phyloP scores from a whole-genome alignment of 2,113 vertebrate genomes.

The Halichoerus grypus region DNA sequence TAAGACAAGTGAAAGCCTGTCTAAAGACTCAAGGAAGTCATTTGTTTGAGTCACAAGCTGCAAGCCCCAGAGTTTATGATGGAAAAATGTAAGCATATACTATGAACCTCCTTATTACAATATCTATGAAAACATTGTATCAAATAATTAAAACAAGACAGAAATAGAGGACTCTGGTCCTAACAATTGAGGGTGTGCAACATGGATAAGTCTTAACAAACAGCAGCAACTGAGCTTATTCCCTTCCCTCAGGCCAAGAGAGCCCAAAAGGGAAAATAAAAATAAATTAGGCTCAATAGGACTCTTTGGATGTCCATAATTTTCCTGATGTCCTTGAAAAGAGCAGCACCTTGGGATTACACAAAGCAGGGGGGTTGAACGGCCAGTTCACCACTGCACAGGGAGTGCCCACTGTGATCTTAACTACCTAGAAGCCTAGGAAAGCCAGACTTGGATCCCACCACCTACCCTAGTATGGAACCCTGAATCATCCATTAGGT shows the following conservation, averaged over 20 bases:
- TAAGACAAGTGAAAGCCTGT: constrained; percentile 66
- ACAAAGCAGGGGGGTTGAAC: neutral
- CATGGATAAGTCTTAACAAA: neutral
- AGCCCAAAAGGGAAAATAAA: neutral
- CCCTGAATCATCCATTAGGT: neutral
- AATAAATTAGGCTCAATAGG: constrained; percentile 16
- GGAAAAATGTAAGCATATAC: constrained; percentile 37
- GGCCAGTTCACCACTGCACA: neutral
- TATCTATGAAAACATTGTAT: constrained; percentile 58
- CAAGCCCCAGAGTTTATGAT: constrained; percentile 4
- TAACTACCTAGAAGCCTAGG: neutral
- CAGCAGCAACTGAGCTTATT: neutral
- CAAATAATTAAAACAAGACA: constrained; percentile 70
- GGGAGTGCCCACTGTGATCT: neutral
- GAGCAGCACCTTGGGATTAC: neutral
- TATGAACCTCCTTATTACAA: constrained; percentile 33
- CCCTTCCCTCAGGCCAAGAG: constrained; percentile 8
- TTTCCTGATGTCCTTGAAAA: neutral
- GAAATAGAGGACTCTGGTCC: neutral
- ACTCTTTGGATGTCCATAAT: neutral
- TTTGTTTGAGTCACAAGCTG: constrained; percentile 53
- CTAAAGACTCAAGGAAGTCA: constrained; percentile 59
- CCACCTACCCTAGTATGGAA: neutral
- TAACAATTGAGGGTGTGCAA: neutral
- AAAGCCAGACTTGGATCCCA: neutral